Evolutionary conservation across 2,888 invertebrate genomes (phyloP), one percentile per base, ranked within the genome.

Genomic region (Sphaerophoria rueppellii): DNA sequence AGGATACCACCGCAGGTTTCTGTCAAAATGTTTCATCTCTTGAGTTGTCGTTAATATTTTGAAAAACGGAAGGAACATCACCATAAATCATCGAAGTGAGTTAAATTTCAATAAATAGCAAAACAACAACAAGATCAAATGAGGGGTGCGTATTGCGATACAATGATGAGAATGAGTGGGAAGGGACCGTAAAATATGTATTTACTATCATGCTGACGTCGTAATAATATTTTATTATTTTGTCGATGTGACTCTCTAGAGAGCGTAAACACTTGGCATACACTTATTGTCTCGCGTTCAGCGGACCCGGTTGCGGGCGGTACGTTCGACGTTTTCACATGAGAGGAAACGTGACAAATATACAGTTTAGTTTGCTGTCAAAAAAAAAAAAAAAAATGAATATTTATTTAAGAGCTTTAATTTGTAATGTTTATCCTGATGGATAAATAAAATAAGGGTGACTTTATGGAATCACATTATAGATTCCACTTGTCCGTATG

Each of bases 401-500:
- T 67, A 11, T 9, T 75, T 70, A 6, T 32, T 63, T 46, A 65
- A 52, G 11, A 71, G 58, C 79, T 70, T 57, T 71, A 71, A 83
- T 78, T 73, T 82, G 73, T 78, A 61, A 71, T 79, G 55, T 71
- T 57, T 70, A 61, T 65, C 52, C 50, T 54, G 32, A 40, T 40
- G 16, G 16, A 16, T 40, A 58, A 50, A 35, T 24, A 11, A 2
- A 54, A 34, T 40, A 55, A 69, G 83, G 80, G 83, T 80, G 79
- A 83, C 71, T 55, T 74, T 60, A 54, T 35, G 7, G 61, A 80
- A 85, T 80, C 75, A 43, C 58, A 85, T 85, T 85, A 85, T 81
- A 63, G 73, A 80, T 85, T 48, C 73, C 80, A 85, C 85, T 85
- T 85, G 80, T 85, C 85, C 85, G 48, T 85, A 85, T 85, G 85